These are phyloP conservation scores for Lepidostoma basale DNA, from an alignment of 1,140 invertebrate genomes.

Conservation along the genomic window DNA sequence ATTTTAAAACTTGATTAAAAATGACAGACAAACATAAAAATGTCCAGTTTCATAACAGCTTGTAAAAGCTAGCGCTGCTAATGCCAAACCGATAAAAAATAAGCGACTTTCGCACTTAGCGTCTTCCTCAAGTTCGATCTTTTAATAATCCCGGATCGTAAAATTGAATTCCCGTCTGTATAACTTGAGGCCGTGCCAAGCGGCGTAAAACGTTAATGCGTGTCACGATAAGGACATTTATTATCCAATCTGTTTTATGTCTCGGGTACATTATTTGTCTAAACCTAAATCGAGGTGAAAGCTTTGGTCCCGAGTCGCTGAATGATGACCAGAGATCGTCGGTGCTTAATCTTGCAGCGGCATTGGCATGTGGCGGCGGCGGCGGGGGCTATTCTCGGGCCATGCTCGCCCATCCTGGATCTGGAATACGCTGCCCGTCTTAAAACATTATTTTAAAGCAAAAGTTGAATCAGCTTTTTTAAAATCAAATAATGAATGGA, in stretches of 20 bases:
- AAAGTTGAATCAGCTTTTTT: too few relatives aligned
- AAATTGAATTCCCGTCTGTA: background rate
- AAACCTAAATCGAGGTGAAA: conserved; percentile 12
- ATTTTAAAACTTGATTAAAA: too few relatives aligned
- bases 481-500: too few relatives aligned
- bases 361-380: background rate
- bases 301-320: conserved; percentile 12
- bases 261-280: conserved; percentile 31
- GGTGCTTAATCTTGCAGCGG: background rate
- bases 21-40: too few relatives aligned
- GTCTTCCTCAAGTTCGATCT: conserved; percentile 23
- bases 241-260: conserved; percentile 41
- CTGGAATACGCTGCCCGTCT: too few relatives aligned
- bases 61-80: too few relatives aligned
- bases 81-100: too few relatives aligned
- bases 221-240: conserved; percentile 44
- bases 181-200: conserved; percentile 34
- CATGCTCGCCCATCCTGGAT: background rate
- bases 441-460: background rate
- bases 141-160: conserved; percentile 21
- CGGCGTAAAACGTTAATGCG: conserved; percentile 42
- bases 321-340: background rate
- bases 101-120: too few relatives aligned
- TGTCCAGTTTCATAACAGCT: too few relatives aligned
- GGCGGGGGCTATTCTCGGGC: background rate